phyloP scores from a whole-genome alignment of 1,140 invertebrate species.

The Apis cerana region DNA sequence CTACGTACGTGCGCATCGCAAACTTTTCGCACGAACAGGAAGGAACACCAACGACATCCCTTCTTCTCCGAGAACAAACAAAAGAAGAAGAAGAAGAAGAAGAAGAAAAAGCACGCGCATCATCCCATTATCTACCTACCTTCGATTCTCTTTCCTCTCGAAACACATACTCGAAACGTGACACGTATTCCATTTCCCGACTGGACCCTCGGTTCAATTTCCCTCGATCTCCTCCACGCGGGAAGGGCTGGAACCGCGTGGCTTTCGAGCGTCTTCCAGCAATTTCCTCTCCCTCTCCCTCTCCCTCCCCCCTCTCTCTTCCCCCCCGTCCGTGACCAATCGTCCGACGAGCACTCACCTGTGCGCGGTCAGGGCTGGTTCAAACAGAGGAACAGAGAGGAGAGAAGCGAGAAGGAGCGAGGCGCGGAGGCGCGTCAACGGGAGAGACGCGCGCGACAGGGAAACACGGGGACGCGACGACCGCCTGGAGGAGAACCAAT shows the following conservation, averaged over 20 bases:
- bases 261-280: constrained; percentile 33
- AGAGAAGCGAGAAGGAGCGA: constrained; percentile 44
- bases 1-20: no score
- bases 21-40: no score
- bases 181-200: no score
- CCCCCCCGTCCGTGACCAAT: not conserved
- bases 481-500: constrained; percentile 72
- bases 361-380: constrained; percentile 44
- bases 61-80: no score
- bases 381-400: constrained; percentile 37
- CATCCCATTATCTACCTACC: no score
- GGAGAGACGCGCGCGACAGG: constrained; percentile 48
- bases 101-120: no score
- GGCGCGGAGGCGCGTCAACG: constrained; percentile 49
- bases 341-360: not conserved
- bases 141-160: no score
- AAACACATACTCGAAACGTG: no score
- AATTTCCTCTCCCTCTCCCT: constrained; percentile 23
- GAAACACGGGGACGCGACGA: constrained; percentile 43
- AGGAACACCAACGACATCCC: no score
- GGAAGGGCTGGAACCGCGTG: constrained; percentile 35
- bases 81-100: no score
- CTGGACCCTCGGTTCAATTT: no score
- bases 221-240: not conserved
- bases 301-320: not conserved